Percentiles rank a stretch among this genome's conserved stretches.
Evolutionary conservation across 1,140 invertebrate genomes (phyloP).

Genomic region (Hirudo medicinalis): DNA sequence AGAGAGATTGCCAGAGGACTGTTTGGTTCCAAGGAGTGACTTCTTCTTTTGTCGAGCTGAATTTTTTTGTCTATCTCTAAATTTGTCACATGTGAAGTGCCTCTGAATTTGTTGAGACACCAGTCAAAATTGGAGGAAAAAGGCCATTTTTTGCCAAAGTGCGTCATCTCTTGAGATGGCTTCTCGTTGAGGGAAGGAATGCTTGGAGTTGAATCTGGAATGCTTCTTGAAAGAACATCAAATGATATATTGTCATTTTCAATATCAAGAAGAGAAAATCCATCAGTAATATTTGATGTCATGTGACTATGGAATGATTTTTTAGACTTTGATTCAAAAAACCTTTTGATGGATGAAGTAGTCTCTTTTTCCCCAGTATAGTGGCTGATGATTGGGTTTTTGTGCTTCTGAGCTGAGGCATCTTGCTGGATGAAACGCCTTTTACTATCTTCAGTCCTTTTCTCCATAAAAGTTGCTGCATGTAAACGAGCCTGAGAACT

Average conservation of each 20-base stretch:
- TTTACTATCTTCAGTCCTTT: no score
- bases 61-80: neutral
- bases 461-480: no score
- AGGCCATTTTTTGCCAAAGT: slow-evolving; percentile 10
- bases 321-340: no score
- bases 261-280: slow-evolving; percentile 4
- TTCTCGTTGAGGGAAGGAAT: neutral
- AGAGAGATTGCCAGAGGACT: neutral
- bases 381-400: no score
- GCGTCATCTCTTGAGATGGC: neutral
- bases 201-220: slow-evolving; percentile 8
- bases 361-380: no score
- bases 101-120: slow-evolving; percentile 11
- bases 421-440: no score
- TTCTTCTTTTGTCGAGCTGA: neutral
- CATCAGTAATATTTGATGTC: neutral
- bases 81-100: neutral
- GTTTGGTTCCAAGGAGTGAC: slow-evolving; percentile 7
- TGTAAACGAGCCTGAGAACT: no score
- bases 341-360: no score
- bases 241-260: slow-evolving; percentile 6
- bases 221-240: neutral
- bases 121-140: slow-evolving; percentile 11
- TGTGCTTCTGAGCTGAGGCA: no score
- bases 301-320: neutral